Conservation (phyloP, 2,888 invertebrate genomes). For the Erpobdella octoculata region DNA sequence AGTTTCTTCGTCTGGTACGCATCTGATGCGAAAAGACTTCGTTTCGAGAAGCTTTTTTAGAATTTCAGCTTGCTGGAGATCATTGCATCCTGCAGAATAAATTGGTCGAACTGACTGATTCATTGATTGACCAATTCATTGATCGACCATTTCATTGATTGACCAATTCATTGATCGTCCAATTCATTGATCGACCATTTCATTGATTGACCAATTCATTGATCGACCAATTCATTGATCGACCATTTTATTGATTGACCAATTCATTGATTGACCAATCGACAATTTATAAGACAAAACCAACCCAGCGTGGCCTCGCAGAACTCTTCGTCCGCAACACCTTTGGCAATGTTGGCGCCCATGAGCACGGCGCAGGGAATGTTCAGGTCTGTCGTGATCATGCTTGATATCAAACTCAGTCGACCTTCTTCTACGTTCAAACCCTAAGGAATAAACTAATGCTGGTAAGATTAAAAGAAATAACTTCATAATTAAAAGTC, state of each 20-base stretch:
- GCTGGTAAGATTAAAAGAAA: too few relatives aligned
- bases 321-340: slow-evolving; percentile 93
- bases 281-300: too few relatives aligned
- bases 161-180: too few relatives aligned
- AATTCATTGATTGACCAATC: too few relatives aligned
- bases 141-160: too few relatives aligned
- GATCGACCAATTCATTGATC: too few relatives aligned
- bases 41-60: slow-evolving; percentile 87
- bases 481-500: too few relatives aligned
- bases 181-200: too few relatives aligned
- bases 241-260: too few relatives aligned
- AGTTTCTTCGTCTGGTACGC: slow-evolving; percentile 86
- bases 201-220: too few relatives aligned
- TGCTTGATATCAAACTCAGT: slow-evolving; percentile 85
- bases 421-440: slow-evolving; percentile 40
- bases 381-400: slow-evolving; percentile 74
- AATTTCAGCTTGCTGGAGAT: slow-evolving; percentile 62
- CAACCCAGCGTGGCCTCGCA: slow-evolving; percentile 93
- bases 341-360: slow-evolving; percentile 96
- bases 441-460: too few relatives aligned
- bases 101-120: background rate
- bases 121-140: too few relatives aligned
- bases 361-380: slow-evolving; percentile 90
- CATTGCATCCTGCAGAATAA: slow-evolving; percentile 42
- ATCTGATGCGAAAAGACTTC: slow-evolving; percentile 74